Percentiles rank a stretch among this genome's conserved stretches.
Conservation (phyloP, 2,797 vertebrate genomes). For the Triplophysa bombifrons region DNA sequence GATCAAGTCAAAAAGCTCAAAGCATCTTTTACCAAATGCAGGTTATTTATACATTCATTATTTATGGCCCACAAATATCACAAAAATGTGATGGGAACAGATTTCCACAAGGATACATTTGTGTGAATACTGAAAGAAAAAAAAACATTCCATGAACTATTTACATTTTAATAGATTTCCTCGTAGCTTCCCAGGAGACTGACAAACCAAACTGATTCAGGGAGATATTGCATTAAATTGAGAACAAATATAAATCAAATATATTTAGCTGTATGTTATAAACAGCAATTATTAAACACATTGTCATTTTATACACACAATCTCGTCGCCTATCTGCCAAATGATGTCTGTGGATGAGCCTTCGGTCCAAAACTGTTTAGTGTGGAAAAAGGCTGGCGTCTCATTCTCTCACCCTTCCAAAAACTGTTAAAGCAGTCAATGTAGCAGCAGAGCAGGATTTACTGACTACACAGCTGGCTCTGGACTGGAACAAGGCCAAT, state of each 20-base stretch:
- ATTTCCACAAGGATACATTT: neutral
- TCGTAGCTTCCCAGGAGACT: slow-evolving; percentile 56
- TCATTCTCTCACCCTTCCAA: neutral
- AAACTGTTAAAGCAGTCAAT: neutral
- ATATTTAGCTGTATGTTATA: neutral
- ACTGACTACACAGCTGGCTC: slow-evolving; percentile 30
- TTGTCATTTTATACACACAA: neutral
- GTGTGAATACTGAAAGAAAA: slow-evolving; percentile 60
- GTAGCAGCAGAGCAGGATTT: slow-evolving; percentile 38
- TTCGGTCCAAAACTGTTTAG: neutral
- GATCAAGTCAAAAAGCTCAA: neutral
- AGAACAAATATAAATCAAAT: slow-evolving; percentile 8
- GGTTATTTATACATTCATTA: neutral
- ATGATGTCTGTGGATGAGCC: neutral
- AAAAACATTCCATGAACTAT: slow-evolving; percentile 64
- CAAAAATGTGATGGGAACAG: neutral
- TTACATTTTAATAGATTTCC: slow-evolving; percentile 67
- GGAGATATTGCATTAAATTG: slow-evolving; percentile 5
- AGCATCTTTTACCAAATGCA: neutral
- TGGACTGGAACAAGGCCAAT: slow-evolving; percentile 38
- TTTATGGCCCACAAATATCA: slow-evolving; percentile 3
- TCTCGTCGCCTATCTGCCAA: neutral
- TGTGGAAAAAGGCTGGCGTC: neutral
- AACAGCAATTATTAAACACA: neutral
- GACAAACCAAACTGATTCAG: neutral